phyloP scores from a whole-genome alignment of 2,797 vertebrate genomes.

The Pseudomugil tenellus region DNA sequence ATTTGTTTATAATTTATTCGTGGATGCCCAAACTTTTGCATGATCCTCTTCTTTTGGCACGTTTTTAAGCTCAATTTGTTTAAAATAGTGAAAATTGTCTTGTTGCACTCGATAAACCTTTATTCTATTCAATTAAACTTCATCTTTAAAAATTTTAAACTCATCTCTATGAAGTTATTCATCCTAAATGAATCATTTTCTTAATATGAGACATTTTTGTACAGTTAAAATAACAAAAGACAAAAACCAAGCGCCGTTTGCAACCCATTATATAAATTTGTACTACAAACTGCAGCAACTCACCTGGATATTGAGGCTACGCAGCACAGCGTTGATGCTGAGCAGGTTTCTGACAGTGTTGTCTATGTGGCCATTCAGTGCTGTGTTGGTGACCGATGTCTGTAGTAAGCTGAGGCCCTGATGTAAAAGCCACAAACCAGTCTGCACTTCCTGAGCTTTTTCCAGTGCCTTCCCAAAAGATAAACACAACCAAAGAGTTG shows the following conservation, averaged over 20 bases:
- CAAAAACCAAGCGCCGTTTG: background rate
- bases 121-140: background rate
- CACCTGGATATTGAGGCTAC: constrained; percentile 86
- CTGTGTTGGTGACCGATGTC: constrained; percentile 78
- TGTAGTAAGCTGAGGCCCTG: constrained; percentile 78
- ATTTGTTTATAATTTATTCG: too few relatives aligned
- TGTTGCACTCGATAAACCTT: background rate
- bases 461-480: constrained; percentile 70
- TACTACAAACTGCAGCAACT: constrained; percentile 42
- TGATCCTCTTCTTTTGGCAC: background rate
- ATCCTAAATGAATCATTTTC: background rate
- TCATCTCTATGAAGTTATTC: background rate
- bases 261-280: background rate
- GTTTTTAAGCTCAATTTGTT: background rate
- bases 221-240: background rate
- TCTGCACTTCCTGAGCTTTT: constrained; percentile 86
- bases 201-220: background rate
- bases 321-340: constrained; percentile 85
- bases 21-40: too few relatives aligned
- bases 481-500: constrained; percentile 24
- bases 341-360: constrained; percentile 82
- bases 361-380: constrained; percentile 81
- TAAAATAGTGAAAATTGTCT: too few relatives aligned
- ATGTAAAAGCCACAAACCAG: constrained; percentile 85
- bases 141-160: background rate